phyloP scores from a whole-genome alignment of 2,888 invertebrate genomes.

The Rhingia rostrata region DNA sequence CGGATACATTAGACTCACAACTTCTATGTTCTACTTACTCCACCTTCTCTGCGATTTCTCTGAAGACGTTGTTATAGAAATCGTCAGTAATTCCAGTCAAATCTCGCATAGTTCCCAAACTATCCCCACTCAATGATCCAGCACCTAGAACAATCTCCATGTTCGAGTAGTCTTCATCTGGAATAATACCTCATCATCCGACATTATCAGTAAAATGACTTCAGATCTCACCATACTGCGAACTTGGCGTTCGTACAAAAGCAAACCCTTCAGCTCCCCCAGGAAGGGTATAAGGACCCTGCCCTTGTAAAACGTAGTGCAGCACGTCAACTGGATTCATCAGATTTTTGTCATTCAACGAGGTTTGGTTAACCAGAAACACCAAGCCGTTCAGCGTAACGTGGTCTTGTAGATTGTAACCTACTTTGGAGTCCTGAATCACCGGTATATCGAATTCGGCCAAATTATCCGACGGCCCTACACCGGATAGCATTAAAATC shows the following conservation, averaged over 20 bases:
- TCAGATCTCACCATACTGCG: constrained; percentile 79
- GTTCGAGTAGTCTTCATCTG: constrained; percentile 86
- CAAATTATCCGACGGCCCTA: constrained; percentile 88
- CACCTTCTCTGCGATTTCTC: constrained; percentile 79
- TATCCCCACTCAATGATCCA: constrained; percentile 89
- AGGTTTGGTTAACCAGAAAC: constrained; percentile 88
- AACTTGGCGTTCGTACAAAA: constrained; percentile 88
- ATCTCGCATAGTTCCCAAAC: constrained; percentile 86
- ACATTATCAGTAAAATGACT: background rate
- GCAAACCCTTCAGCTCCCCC: constrained; percentile 91
- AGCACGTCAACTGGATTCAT: constrained; percentile 85
- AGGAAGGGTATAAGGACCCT: constrained; percentile 89
- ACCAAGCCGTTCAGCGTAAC: constrained; percentile 88
- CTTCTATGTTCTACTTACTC: background rate
- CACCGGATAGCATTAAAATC: constrained; percentile 92
- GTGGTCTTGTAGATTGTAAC: constrained; percentile 92
- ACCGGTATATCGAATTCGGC: constrained; percentile 85
- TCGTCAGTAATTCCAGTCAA: constrained; percentile 85
- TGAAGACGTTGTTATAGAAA: constrained; percentile 82
- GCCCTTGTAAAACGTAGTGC: constrained; percentile 86
- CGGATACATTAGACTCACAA: background rate
- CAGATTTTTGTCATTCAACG: constrained; percentile 86
- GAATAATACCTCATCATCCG: background rate
- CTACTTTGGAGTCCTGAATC: constrained; percentile 89
- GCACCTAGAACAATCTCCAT: constrained; percentile 91